phyloP scores from a whole-genome alignment of 2,888 invertebrate species.

The Sesia apiformis region DNA sequence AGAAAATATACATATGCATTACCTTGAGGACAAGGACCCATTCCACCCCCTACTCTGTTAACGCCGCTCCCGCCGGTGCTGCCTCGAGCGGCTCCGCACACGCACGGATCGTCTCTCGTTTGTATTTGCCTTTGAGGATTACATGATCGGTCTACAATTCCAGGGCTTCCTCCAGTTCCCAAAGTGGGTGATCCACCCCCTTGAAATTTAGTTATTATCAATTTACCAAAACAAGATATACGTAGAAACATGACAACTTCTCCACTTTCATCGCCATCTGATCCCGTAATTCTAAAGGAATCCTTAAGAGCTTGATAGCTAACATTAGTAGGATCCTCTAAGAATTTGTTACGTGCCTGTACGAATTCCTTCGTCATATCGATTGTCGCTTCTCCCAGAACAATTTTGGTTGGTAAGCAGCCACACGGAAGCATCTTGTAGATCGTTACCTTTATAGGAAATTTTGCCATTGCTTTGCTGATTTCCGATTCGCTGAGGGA shows the following conservation, averaged over 20 bases:
- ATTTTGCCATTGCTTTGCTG: constrained; percentile 61
- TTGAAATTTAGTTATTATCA: constrained; percentile 80
- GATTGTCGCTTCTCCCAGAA: constrained; percentile 73
- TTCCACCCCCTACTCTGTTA: background rate
- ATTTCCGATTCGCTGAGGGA: constrained; percentile 74
- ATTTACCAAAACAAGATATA: constrained; percentile 78
- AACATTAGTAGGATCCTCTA: constrained; percentile 56
- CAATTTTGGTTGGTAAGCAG: constrained; percentile 76
- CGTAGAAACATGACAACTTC: constrained; percentile 76
- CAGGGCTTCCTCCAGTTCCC: constrained; percentile 21
- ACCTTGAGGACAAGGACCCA: constrained; percentile 5
- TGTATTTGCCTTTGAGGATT: constrained; percentile 41
- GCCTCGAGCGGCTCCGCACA: constrained; percentile 38
- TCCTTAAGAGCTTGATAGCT: constrained; percentile 77
- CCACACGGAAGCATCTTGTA: constrained; percentile 77
- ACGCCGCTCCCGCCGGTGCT: constrained; percentile 8
- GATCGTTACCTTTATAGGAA: constrained; percentile 73
- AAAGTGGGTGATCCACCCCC: constrained; percentile 34
- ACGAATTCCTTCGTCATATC: constrained; percentile 76
- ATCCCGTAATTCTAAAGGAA: constrained; percentile 68
- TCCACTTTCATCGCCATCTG: constrained; percentile 68
- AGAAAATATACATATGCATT: background rate
- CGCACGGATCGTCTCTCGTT: constrained; percentile 44
- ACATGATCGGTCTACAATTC: constrained; percentile 49
- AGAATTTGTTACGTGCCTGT: constrained; percentile 64